Evolutionary conservation across 2,113 vertebrate genomes (phyloP).

Genomic region (Rafetus swinhoei): DNA sequence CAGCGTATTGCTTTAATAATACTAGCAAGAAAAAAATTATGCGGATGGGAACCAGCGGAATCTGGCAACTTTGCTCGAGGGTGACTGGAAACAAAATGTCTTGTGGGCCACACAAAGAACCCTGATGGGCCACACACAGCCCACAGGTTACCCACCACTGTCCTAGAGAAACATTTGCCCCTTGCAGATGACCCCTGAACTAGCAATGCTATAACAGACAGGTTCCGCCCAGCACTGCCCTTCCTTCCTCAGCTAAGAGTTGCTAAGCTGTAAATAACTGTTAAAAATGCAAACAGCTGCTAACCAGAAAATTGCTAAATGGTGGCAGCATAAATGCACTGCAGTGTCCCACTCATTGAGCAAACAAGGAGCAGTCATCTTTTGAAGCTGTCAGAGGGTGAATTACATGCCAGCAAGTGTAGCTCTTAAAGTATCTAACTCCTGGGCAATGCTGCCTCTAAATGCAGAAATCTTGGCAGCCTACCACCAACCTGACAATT

Average conservation of each 20-base stretch:
- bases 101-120: too few species aligned
- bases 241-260: background rate
- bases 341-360: background rate
- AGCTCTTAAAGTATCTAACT: background rate
- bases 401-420: background rate
- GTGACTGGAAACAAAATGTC: too few species aligned
- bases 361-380: background rate
- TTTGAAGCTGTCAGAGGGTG: background rate
- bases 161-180: background rate
- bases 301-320: background rate
- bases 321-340: background rate
- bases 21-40: too few species aligned
- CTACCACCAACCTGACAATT: fast-evolving
- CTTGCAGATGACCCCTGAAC: constrained; percentile 2
- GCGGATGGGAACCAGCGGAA: too few species aligned
- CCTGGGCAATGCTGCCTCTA: fast-evolving
- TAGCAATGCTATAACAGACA: background rate
- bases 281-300: background rate
- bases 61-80: too few species aligned
- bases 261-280: background rate
- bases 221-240: background rate
- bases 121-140: too few species aligned
- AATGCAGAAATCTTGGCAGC: fast-evolving
- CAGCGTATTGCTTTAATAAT: too few species aligned
- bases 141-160: too few species aligned